These are phyloP conservation scores for Acleris sparsana DNA, from an alignment of 2,888 invertebrate species.

Conservation along the genomic window DNA sequence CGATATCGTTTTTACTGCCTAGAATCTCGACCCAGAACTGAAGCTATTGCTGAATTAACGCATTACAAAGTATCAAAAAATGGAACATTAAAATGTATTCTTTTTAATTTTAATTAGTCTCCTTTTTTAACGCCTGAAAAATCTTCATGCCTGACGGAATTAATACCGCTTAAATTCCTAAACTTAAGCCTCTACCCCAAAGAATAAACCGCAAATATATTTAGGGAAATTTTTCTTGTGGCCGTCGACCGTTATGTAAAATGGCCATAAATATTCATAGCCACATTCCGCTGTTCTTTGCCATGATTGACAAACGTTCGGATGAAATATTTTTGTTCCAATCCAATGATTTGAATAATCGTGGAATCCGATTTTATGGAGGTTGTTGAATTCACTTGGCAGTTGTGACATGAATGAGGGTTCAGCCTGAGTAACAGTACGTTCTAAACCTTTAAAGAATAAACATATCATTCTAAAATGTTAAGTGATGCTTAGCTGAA, in stretches of 20 bases:
- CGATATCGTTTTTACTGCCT: too few relatives aligned
- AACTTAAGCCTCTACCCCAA: conserved; percentile 15
- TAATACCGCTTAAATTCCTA: background rate
- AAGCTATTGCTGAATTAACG: too few relatives aligned
- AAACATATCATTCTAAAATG: too few relatives aligned
- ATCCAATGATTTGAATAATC: conserved; percentile 4
- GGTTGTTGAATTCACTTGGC: background rate
- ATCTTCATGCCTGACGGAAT: background rate
- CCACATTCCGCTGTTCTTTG: conserved; percentile 23
- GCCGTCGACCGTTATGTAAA: conserved; percentile 38
- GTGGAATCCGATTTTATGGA: conserved; percentile 2
- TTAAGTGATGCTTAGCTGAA: too few relatives aligned
- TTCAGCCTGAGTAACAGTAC: too few relatives aligned
- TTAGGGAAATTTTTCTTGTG: conserved; percentile 40
- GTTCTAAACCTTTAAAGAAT: too few relatives aligned
- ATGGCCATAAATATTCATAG: conserved; percentile 42
- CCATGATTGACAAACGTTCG: conserved; percentile 36
- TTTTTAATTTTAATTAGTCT: background rate
- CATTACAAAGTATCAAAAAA: too few relatives aligned
- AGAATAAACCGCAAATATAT: conserved; percentile 39
- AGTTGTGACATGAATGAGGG: too few relatives aligned
- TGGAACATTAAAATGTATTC: too few relatives aligned
- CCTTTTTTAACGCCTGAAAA: background rate
- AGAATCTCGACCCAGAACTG: too few relatives aligned
- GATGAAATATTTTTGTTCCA: conserved; percentile 26